A percentile compares a stretch with the other conserved stretches of the same genome.
These are phyloP conservation scores for Yponomeuta plumbellus DNA, from an alignment of 2,888 invertebrate species.

Conservation along the genomic window DNA sequence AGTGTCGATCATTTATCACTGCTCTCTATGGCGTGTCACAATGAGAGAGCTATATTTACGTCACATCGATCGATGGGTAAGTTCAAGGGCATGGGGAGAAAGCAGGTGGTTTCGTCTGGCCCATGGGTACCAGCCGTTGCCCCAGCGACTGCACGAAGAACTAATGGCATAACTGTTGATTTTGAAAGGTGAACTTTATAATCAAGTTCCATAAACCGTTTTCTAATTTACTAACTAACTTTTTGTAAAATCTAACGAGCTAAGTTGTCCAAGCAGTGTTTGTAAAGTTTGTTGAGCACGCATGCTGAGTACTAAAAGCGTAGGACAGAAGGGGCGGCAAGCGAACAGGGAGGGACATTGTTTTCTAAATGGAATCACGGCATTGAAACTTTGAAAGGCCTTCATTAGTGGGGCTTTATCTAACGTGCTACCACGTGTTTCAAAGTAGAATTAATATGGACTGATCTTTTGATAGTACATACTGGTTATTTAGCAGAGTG, in stretches of 20 bases:
- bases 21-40: conserved; percentile 35
- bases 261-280: neutral
- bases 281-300: neutral
- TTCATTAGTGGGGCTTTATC: neutral
- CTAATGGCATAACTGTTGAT: neutral
- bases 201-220: neutral
- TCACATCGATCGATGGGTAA: conserved; percentile 59
- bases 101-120: conserved; percentile 24
- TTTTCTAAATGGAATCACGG: too few species aligned
- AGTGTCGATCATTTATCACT: conserved; percentile 45
- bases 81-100: conserved; percentile 57
- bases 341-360: neutral
- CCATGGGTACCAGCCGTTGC: neutral
- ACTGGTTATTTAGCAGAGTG: conserved; percentile 1
- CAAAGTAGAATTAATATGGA: neutral
- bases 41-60: conserved; percentile 33
- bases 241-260: neutral
- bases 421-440: neutral
- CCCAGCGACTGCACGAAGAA: neutral
- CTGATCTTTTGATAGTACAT: neutral
- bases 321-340: neutral
- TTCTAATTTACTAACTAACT: neutral
- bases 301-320: conserved; percentile 1
- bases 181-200: neutral
- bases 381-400: neutral